Evolutionary conservation across 2,888 invertebrate species (phyloP).

Genomic region (Chrysomela aeneicollis): DNA sequence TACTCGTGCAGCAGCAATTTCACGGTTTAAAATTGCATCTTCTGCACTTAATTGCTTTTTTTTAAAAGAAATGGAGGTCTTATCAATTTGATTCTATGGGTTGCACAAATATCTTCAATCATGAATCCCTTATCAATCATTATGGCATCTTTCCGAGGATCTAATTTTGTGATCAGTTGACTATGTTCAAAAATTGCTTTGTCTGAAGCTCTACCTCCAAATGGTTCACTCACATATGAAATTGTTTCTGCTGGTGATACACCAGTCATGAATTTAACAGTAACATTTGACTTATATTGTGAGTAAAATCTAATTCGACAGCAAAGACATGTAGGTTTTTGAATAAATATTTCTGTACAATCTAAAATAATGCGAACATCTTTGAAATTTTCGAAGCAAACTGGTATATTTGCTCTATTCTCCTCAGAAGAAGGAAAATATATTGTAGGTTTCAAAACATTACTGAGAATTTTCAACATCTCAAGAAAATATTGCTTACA

Average conservation of each 20-base stretch:
- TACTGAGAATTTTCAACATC: background rate
- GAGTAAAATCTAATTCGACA: slow-evolving; percentile 19
- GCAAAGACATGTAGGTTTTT: slow-evolving; percentile 22
- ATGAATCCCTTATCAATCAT: slow-evolving; percentile 49
- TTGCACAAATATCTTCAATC: slow-evolving; percentile 42
- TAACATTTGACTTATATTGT: slow-evolving; percentile 29
- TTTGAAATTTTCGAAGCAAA: slow-evolving; percentile 24
- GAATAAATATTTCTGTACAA: slow-evolving; percentile 30
- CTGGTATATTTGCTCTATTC: slow-evolving; percentile 20
- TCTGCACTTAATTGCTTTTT: slow-evolving; percentile 29
- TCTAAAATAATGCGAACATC: slow-evolving; percentile 26
- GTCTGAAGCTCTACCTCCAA: slow-evolving; percentile 43
- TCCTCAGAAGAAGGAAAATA: slow-evolving; percentile 18
- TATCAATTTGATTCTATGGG: slow-evolving; percentile 25
- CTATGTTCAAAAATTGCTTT: slow-evolving; percentile 43
- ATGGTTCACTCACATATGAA: slow-evolving; percentile 39
- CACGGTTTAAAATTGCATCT: slow-evolving; percentile 28
- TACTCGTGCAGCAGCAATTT: slow-evolving; percentile 39
- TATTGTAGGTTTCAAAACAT: slow-evolving; percentile 3
- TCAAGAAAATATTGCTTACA: slow-evolving; percentile 6
- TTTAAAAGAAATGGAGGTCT: slow-evolving; percentile 36
- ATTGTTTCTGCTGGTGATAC: slow-evolving; percentile 41
- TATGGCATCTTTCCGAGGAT: slow-evolving; percentile 35
- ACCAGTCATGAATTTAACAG: slow-evolving; percentile 42
- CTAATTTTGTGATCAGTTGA: slow-evolving; percentile 33